Evolutionary conservation across 2,888 invertebrate genomes (phyloP).

Genomic region (Ormyrus pomaceus): DNA sequence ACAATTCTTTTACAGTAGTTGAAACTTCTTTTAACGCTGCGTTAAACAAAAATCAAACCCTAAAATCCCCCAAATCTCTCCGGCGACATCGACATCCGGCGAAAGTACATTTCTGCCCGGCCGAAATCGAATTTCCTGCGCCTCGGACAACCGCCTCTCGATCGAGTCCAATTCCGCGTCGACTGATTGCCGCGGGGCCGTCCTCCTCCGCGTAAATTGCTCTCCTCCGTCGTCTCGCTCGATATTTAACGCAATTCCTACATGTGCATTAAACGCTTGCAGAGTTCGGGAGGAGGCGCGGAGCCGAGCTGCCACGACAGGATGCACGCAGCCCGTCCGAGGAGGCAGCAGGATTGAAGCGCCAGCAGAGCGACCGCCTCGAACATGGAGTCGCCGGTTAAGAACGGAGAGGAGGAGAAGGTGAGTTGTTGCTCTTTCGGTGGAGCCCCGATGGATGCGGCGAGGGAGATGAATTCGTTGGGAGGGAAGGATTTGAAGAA

Average conservation of each 20-base stretch:
- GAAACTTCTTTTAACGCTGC: too few species aligned
- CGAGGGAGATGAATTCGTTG: neutral
- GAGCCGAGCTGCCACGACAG: neutral
- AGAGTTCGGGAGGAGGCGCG: neutral
- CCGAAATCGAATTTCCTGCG: slow-evolving; percentile 20
- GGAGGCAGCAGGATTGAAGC: slow-evolving; percentile 24
- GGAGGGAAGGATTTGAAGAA: neutral
- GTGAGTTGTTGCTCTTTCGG: neutral
- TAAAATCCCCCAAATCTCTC: too few species aligned
- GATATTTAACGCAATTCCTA: neutral
- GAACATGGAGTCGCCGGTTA: slow-evolving; percentile 63
- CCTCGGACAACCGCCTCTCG: neutral
- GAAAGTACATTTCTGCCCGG: slow-evolving; percentile 4
- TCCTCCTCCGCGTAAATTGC: slow-evolving; percentile 21
- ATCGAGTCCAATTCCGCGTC: slow-evolving; percentile 23
- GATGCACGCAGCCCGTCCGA: slow-evolving; percentile 16
- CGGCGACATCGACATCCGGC: neutral
- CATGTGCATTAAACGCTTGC: neutral
- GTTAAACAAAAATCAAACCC: too few species aligned
- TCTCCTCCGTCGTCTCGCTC: neutral
- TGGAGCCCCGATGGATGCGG: too few species aligned
- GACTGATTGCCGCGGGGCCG: neutral
- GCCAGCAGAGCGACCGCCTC: slow-evolving; percentile 17
- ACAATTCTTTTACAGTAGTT: too few species aligned
- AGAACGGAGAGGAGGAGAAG: slow-evolving; percentile 54